Conservation (phyloP, 2,797 vertebrate genomes). For the Premnoplex brunnescens region DNA sequence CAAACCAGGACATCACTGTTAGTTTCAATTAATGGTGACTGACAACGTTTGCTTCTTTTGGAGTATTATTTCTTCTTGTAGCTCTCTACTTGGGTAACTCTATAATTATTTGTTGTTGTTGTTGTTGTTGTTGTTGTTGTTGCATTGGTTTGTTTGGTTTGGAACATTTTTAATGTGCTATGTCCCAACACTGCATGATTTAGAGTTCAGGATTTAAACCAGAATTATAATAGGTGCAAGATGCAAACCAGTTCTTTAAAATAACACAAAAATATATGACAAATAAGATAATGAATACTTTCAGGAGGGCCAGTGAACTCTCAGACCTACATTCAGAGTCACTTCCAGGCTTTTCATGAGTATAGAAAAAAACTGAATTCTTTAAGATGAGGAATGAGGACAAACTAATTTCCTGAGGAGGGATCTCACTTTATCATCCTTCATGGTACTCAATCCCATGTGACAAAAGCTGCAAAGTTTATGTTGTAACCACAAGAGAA, state of each 20-base stretch:
- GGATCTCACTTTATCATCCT: not conserved
- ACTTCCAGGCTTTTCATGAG: not conserved
- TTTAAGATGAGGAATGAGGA: not conserved
- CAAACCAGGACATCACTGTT: not conserved
- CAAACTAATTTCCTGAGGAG: not conserved
- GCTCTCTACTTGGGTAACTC: rapidly evolving
- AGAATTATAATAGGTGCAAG: not conserved
- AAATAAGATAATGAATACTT: not conserved
- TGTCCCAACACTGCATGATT: not conserved
- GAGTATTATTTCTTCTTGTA: not conserved
- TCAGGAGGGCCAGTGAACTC: rapidly evolving
- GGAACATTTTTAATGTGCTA: not conserved
- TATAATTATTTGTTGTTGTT: not conserved
- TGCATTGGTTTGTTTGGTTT: not conserved
- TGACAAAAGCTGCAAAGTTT: not conserved
- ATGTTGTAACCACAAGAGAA: not conserved
- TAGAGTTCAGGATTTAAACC: not conserved
- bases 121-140: not conserved
- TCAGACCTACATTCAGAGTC: not conserved
- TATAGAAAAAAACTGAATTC: not conserved
- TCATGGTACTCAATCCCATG: not conserved
- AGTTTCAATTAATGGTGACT: not conserved
- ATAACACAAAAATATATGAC: not conserved
- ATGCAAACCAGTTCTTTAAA: not conserved
- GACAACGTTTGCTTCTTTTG: not conserved